A percentile compares a stretch with the other conserved stretches of the same genome.
Evolutionary conservation across 2,888 invertebrate species (phyloP).

Genomic region (Macropis europaea): DNA sequence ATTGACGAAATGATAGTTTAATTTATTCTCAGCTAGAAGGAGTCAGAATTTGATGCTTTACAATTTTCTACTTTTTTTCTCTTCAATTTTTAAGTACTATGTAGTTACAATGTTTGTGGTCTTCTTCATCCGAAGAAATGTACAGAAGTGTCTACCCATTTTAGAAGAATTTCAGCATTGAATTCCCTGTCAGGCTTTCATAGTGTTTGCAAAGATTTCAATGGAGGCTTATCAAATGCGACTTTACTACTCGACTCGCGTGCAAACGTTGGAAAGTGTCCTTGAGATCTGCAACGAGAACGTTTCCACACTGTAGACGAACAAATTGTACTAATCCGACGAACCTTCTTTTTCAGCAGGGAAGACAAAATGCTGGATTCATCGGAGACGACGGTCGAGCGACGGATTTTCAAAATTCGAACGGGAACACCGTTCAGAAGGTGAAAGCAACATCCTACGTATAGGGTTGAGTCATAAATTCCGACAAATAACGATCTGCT

Average conservation of each 20-base stretch:
- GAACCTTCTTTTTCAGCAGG: conserved; percentile 62
- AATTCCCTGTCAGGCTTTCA: not conserved
- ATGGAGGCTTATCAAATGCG: too few relatives aligned
- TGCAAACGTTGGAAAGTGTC: conserved; percentile 28
- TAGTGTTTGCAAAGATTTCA: too few relatives aligned
- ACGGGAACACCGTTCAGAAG: conserved; percentile 31
- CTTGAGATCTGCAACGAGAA: conserved; percentile 10
- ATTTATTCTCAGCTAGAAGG: too few relatives aligned
- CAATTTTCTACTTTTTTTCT: too few relatives aligned
- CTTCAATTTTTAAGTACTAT: too few relatives aligned
- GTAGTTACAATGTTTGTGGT: too few relatives aligned
- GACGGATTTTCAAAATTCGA: conserved; percentile 59
- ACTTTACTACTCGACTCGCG: not conserved
- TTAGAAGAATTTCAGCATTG: too few relatives aligned
- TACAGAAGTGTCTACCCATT: too few relatives aligned
- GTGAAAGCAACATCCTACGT: conserved; percentile 17
- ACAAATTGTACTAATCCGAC: not conserved
- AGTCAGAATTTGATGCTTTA: too few relatives aligned
- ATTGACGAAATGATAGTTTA: too few relatives aligned
- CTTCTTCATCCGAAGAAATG: too few relatives aligned
- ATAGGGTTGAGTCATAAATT: not conserved
- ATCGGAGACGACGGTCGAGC: conserved; percentile 68
- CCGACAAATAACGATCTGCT: too few relatives aligned
- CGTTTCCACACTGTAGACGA: not conserved
- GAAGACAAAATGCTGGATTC: conserved; percentile 72